A percentile compares a stretch with the other conserved stretches of the same genome.
Evolutionary conservation across 2,888 invertebrate species (phyloP).

Genomic region (Tetropium fuscum): DNA sequence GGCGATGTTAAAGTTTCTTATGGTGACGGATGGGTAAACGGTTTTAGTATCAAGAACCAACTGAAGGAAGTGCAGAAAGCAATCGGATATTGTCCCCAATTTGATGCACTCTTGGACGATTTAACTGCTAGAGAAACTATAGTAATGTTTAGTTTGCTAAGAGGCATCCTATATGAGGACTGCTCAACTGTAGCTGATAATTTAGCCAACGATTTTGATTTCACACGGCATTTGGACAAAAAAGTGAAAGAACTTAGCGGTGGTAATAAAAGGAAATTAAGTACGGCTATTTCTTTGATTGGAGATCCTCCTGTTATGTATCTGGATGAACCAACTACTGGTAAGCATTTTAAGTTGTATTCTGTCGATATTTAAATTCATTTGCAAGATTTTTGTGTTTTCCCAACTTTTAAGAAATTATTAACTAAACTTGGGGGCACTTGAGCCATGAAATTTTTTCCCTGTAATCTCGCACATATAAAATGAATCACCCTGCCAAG

Average conservation of each 20-base stretch:
- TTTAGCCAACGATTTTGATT: conserved; percentile 65
- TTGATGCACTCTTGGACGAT: conserved; percentile 70
- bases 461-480: too few species aligned
- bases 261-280: conserved; percentile 71
- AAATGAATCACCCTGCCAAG: too few species aligned
- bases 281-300: conserved; percentile 69
- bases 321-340: conserved; percentile 70
- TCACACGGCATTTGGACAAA: conserved; percentile 65
- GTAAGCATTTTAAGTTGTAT: conserved; percentile 50
- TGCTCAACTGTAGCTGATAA: conserved; percentile 56
- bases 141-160: conserved; percentile 67
- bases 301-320: conserved; percentile 70
- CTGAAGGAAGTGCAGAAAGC: conserved; percentile 72
- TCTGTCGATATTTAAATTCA: neutral
- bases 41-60: conserved; percentile 64
- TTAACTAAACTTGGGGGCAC: too few species aligned
- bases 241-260: conserved; percentile 66
- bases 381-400: neutral
- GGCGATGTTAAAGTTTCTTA: conserved; percentile 80
- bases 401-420: too few species aligned
- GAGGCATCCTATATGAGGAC: conserved; percentile 63
- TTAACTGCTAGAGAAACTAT: conserved; percentile 70
- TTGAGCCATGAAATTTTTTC: too few species aligned
- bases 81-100: conserved; percentile 71
- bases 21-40: conserved; percentile 76